phyloP scores from a whole-genome alignment of 2,888 invertebrate species.

The Temnothorax rugatulus region DNA sequence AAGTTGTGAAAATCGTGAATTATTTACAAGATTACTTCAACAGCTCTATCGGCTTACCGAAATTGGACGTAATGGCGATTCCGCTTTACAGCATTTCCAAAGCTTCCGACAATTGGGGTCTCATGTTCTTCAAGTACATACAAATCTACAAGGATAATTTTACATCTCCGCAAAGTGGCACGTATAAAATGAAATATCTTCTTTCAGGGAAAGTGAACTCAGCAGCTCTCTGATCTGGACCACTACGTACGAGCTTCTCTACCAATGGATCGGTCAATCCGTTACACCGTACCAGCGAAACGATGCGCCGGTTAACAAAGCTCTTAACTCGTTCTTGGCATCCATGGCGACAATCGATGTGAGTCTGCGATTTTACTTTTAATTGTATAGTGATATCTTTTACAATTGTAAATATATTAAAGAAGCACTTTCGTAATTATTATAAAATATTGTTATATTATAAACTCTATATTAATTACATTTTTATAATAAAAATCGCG shows the following conservation, averaged over 20 bases:
- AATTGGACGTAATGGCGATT: conserved; percentile 91
- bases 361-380: conserved; percentile 60
- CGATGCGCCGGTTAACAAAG: conserved; percentile 92
- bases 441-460: neutral
- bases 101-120: conserved; percentile 92
- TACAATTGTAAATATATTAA: neutral
- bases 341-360: conserved; percentile 92
- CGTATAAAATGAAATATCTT: neutral
- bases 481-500: neutral
- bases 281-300: conserved; percentile 93
- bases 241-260: conserved; percentile 91
- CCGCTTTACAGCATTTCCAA: conserved; percentile 91
- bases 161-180: neutral
- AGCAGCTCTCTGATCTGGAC: conserved; percentile 89
- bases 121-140: conserved; percentile 92
- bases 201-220: conserved; percentile 91
- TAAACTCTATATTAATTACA: neutral
- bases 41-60: conserved; percentile 89
- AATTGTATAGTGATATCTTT: neutral
- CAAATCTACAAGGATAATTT: neutral
- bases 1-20: conserved; percentile 88
- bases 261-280: conserved; percentile 93
- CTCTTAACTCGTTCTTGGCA: conserved; percentile 92
- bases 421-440: neutral
- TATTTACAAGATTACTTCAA: conserved; percentile 90